phyloP scores from a whole-genome alignment of 2,113 vertebrate species.

The Mionectes macconnelli region DNA sequence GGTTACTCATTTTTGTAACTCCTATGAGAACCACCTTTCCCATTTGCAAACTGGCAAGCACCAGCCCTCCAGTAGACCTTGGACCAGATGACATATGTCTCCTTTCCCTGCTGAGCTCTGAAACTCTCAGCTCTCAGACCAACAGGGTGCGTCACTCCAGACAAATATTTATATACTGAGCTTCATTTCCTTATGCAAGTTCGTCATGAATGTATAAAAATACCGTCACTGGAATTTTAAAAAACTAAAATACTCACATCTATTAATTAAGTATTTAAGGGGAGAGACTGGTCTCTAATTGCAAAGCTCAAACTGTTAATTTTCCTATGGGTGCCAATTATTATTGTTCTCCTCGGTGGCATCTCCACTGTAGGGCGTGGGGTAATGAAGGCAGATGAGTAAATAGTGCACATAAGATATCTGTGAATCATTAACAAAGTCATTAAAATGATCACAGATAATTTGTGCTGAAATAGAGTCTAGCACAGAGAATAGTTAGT shows the following conservation, averaged over 20 bases:
- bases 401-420: conserved; percentile 13
- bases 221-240: not conserved
- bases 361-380: not conserved
- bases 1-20: not conserved
- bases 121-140: not conserved
- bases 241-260: not conserved
- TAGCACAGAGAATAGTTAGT: not conserved
- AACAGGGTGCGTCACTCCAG: conserved; percentile 13
- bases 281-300: not conserved
- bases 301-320: not conserved
- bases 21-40: not conserved
- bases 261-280: conserved; percentile 26
- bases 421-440: conserved; percentile 36
- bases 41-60: not conserved
- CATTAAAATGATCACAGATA: not conserved
- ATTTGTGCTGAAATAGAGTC: not conserved
- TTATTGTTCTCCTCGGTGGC: not conserved
- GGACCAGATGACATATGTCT: not conserved
- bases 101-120: not conserved
- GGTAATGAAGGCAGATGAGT: conserved; percentile 24
- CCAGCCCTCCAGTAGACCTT: not conserved
- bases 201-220: not conserved
- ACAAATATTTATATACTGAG: conserved; percentile 25
- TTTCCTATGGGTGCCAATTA: conserved; percentile 21
- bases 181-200: conserved; percentile 16